Conservation (phyloP, 2,888 invertebrate genomes). For the Callimorpha dominula region DNA sequence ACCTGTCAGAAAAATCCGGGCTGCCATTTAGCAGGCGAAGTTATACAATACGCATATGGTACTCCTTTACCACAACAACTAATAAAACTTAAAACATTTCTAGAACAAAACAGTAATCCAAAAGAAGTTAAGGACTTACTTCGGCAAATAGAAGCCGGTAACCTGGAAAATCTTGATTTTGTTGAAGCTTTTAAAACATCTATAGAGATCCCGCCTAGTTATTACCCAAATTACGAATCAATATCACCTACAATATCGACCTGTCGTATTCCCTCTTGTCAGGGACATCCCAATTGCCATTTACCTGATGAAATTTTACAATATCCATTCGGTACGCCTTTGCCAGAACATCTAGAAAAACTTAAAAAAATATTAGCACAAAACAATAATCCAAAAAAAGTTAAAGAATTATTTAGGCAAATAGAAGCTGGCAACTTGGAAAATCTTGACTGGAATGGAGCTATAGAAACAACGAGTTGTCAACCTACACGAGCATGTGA, state of each 20-base stretch:
- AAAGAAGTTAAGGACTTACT: neutral
- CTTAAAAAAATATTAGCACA: constrained; percentile 4
- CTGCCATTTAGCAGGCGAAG: neutral
- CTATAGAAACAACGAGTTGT: too few relatives aligned
- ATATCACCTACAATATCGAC: constrained; percentile 1
- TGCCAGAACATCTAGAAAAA: neutral
- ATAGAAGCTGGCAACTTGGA: constrained; percentile 1
- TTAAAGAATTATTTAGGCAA: constrained; percentile 1
- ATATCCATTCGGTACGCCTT: constrained; percentile 8
- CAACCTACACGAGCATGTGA: neutral
- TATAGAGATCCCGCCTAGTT: neutral
- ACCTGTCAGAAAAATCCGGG: neutral
- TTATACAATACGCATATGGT: neutral
- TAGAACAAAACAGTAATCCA: neutral
- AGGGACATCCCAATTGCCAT: neutral
- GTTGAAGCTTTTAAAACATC: neutral
- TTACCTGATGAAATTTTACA: constrained; percentile 2
- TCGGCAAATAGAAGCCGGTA: neutral
- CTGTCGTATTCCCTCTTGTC: constrained; percentile 2
- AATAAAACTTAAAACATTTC: neutral
- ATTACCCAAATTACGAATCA: neutral
- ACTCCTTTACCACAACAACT: neutral
- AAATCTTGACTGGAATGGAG: constrained; percentile 3
- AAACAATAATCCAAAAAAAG: neutral
- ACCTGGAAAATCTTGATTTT: neutral